These are phyloP conservation scores for Philereme transversata DNA, from an alignment of 2,888 invertebrate genomes.

Conservation along the genomic window DNA sequence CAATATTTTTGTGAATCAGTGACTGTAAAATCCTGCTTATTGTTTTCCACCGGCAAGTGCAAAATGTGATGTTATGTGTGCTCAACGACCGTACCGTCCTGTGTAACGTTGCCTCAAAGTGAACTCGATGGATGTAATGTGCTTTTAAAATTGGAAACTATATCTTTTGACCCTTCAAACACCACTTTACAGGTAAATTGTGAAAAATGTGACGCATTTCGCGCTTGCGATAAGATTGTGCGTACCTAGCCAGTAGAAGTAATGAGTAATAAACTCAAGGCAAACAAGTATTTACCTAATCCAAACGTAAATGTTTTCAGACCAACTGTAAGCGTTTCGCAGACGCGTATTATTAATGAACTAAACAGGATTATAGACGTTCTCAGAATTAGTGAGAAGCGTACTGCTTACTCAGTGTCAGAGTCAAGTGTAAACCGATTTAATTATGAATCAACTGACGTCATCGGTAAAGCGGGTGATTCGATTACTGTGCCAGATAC, in stretches of 20 bases:
- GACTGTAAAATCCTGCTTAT: conserved; percentile 57
- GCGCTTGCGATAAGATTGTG: conserved; percentile 34
- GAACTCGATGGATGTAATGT: conserved; percentile 77
- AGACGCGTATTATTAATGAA: conserved; percentile 36
- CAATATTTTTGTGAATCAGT: conserved; percentile 54
- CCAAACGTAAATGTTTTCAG: conserved; percentile 41
- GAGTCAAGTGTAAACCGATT: conserved; percentile 43
- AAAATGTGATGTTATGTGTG: conserved; percentile 82
- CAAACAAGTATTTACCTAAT: conserved; percentile 39
- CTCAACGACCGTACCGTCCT: conserved; percentile 69
- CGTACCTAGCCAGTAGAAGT: conserved; percentile 18
- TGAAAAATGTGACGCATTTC: conserved; percentile 27
- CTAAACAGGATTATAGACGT: conserved; percentile 34
- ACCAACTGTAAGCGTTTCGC: conserved; percentile 27
- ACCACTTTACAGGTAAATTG: conserved; percentile 62
- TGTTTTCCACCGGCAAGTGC: conserved; percentile 72
- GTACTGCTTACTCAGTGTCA: conserved; percentile 32
- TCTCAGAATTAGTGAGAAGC: conserved; percentile 27
- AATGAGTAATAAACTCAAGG: conserved; percentile 54
- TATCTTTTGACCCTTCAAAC: conserved; percentile 48
- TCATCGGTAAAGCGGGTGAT: conserved; percentile 41
- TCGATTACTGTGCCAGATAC: conserved; percentile 27
- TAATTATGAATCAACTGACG: conserved; percentile 42
- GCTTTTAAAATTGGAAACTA: conserved; percentile 73
- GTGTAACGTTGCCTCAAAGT: conserved; percentile 76